Evolutionary conservation across 1,140 invertebrate genomes (phyloP).

Genomic region (Apis mellifera): Amel_HAv3.1 CM009937.2:12976001-12976500

Average conservation of each 20-base stretch:
- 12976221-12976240: neutral
- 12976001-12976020: neutral
- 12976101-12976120: no score
- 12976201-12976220: neutral
- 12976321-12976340: neutral
- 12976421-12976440: neutral
- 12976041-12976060: neutral
- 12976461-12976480: slow-evolving; percentile 7
- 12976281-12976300: neutral
- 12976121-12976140: neutral
- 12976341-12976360: neutral
- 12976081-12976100: neutral
- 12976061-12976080: neutral
- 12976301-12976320: neutral
- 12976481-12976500: neutral
- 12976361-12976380: neutral
- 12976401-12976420: neutral
- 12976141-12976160: neutral
- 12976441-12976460: slow-evolving; percentile 9
- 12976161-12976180: neutral
- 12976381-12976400: neutral
- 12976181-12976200: neutral
- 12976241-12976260: neutral
- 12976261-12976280: no score
- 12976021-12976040: neutral